These are phyloP conservation scores for Epinephelus moara DNA, from an alignment of 2,113 vertebrate species.

Conservation along the genomic window DNA sequence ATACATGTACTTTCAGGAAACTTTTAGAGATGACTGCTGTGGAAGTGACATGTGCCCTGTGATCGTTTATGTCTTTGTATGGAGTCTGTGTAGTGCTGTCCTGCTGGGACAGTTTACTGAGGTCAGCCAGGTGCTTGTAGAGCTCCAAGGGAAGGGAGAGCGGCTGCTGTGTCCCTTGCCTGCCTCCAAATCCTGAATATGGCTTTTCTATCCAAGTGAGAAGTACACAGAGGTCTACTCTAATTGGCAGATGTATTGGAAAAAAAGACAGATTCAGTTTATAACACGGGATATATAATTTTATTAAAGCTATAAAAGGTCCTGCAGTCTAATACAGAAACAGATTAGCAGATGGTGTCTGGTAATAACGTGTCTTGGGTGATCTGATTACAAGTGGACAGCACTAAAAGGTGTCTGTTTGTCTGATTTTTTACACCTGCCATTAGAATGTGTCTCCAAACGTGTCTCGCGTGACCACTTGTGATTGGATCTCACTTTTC, in stretches of 20 bases:
- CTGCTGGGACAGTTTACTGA: conserved; percentile 78
- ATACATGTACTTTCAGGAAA: neutral
- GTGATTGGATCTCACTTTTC: too few relatives aligned
- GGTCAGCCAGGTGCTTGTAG: conserved; percentile 79
- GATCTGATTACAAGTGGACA: too few relatives aligned
- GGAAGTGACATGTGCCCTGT: conserved; percentile 71
- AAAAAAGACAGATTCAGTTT: neutral
- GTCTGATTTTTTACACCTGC: too few relatives aligned
- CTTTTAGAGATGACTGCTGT: conserved; percentile 1
- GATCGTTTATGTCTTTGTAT: neutral
- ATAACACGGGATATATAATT: neutral
- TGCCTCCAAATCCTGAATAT: conserved; percentile 43
- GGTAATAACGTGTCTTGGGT: too few relatives aligned
- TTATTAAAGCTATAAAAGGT: neutral
- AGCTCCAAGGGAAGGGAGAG: conserved; percentile 79
- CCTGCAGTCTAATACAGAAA: neutral
- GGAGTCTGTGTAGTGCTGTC: conserved; percentile 50
- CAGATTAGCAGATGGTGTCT: neutral
- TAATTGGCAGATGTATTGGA: conserved; percentile 4
- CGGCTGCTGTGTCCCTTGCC: conserved; percentile 62
- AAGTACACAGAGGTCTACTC: conserved; percentile 4
- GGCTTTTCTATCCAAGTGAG: conserved; percentile 6
- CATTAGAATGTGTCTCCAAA: too few relatives aligned
- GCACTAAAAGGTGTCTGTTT: too few relatives aligned
- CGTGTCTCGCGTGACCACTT: too few relatives aligned